These are phyloP conservation scores for Mythimna ferrago DNA, from an alignment of 2,888 invertebrate genomes.

Conservation along the genomic window DNA sequence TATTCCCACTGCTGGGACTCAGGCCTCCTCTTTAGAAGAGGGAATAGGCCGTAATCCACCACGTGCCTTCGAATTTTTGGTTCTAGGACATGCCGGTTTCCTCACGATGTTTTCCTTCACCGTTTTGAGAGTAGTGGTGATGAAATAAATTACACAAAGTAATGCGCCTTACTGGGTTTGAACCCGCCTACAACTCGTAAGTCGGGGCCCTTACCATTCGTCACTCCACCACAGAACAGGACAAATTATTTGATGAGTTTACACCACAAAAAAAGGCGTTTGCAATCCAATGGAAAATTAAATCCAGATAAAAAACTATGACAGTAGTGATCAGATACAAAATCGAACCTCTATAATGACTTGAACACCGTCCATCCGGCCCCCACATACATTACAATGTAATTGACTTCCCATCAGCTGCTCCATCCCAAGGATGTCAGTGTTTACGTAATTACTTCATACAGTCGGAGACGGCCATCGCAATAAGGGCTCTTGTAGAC, in stretches of 20 bases:
- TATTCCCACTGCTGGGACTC: too few species aligned
- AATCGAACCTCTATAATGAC: conserved; percentile 4
- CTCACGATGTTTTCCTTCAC: too few species aligned
- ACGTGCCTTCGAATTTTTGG: too few species aligned
- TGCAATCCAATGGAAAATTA: neutral
- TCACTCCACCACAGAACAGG: neutral
- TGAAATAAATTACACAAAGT: too few species aligned
- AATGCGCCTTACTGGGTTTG: too few species aligned
- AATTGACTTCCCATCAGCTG: conserved; percentile 21
- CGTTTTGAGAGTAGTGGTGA: too few species aligned
- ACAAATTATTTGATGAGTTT: neutral
- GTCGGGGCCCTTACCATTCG: too few species aligned
- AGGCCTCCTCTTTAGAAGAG: too few species aligned
- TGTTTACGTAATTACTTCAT: conserved; percentile 46
- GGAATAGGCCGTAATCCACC: too few species aligned
- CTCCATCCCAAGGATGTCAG: conserved; percentile 36
- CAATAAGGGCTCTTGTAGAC: conserved; percentile 1
- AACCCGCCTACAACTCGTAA: too few species aligned
- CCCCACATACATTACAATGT: conserved; percentile 4
- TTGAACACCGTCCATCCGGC: conserved; percentile 12
- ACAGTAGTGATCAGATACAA: neutral
- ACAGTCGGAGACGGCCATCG: conserved; percentile 9
- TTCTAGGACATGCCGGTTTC: too few species aligned
- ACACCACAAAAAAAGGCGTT: neutral
- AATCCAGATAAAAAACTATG: neutral